These are phyloP conservation scores for Dasyprocta punctata DNA, from an alignment of 2,113 vertebrate genomes.

Conservation along the genomic window DNA sequence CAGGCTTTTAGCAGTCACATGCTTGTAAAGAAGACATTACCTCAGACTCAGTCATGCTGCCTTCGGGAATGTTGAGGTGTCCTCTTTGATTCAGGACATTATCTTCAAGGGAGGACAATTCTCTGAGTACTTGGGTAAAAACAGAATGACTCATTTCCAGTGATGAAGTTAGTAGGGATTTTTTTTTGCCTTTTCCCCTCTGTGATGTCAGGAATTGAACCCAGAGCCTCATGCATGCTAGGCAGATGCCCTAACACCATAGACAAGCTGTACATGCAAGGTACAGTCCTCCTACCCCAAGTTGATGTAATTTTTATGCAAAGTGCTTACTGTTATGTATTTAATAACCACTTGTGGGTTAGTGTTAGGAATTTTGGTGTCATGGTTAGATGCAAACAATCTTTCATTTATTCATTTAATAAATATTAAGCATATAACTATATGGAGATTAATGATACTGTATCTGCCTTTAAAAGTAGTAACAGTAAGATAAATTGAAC, in stretches of 20 bases:
- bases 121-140: conserved; percentile 37
- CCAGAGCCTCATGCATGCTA: neutral
- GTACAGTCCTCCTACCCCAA: too few relatives aligned
- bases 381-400: conserved; percentile 25
- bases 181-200: neutral
- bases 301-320: neutral
- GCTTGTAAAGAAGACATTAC: conserved; percentile 73
- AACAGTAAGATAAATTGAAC: neutral
- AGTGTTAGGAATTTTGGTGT: neutral
- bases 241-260: neutral
- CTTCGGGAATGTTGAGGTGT: conserved; percentile 66
- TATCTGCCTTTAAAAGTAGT: conserved; percentile 14
- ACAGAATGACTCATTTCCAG: conserved; percentile 71
- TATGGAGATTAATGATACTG: neutral
- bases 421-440: neutral
- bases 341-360: conserved; percentile 20
- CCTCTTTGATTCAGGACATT: conserved; percentile 49
- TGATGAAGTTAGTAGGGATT: neutral
- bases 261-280: neutral
- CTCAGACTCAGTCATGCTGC: conserved; percentile 55
- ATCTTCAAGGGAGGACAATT: conserved; percentile 29
- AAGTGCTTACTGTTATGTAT: neutral
- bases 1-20: conserved; percentile 48
- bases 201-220: neutral
- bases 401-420: conserved; percentile 14